Base-by-base conservation (phyloP, 2,113 vertebrate genomes). In the Oreocharis arfaki region DNA sequence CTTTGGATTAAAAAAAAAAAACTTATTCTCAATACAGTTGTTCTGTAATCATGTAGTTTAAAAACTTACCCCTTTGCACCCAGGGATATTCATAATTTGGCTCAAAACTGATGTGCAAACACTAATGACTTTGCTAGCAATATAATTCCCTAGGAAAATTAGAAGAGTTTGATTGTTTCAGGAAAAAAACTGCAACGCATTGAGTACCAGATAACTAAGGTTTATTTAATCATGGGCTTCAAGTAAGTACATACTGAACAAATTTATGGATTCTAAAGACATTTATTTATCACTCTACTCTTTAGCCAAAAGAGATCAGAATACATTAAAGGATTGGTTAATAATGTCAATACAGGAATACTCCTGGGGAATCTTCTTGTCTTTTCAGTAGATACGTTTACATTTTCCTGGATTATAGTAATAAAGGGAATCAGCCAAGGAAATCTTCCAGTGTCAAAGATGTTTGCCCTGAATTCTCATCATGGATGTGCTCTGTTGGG, bases 161-260 rank as follows among this genome's bases (percentile, higher is more conserved):
- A 26, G 11, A 67, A 42, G 49, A 49, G 37, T 16, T 74, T 76
- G 19, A 46, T 74, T 73, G 32, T 76, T 87, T 57, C 39, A 19
- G 12, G 20, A 57, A 42, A 21, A 56, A 26, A 2, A 1, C 4
- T 1, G 0, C 20, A 41, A 22, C 44, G 80, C 13, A 87, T 10
- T 37, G 21, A 87, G 30, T 47, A 67, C 52, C 79, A 59, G 94
- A 59, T 86, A 88, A 70, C 28, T 53, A 46, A 71, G 24, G 26
- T 84, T 96, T 91, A 93, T 65, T 94, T 96, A 84, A 80, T 86
- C 37, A 79, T 14, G 28, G 55, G 35, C 73, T 89, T 95, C 50
- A 91, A 84, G 75, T 81, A 96, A 95, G 16, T 33, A 61, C 30
- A 35, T 49, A 39, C 16, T 56, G 35, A 87, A 57, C 41, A 93